Evolutionary conservation across 2,888 invertebrate genomes (phyloP).

Genomic region (Schizaphis graminum): DNA sequence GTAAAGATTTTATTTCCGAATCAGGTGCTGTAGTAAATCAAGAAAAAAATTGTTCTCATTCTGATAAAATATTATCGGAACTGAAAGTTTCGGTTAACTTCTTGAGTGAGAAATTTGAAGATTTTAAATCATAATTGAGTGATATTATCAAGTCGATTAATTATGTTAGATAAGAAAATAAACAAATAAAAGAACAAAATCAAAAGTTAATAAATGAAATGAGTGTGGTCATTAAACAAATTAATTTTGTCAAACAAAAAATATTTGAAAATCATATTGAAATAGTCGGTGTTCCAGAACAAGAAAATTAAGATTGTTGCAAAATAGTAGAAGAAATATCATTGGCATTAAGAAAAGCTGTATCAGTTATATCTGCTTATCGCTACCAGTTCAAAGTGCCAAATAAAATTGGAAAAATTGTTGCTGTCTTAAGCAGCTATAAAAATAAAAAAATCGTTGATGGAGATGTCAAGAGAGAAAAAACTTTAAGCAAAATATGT

Average conservation of each 20-base stretch:
- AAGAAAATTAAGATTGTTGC: neutral
- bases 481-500: neutral
- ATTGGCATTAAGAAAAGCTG: neutral
- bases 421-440: neutral
- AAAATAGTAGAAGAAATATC: neutral
- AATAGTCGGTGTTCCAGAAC: neutral
- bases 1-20: neutral
- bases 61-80: neutral
- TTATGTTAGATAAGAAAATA: neutral
- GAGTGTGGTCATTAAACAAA: neutral
- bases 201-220: neutral
- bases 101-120: neutral
- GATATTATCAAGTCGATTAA: neutral
- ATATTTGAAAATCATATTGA: conserved; percentile 21
- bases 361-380: neutral
- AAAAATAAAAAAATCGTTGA: conserved; percentile 17
- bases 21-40: neutral
- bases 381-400: neutral
- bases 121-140: neutral
- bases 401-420: neutral
- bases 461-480: conserved; percentile 13
- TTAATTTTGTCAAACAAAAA: conserved; percentile 1
- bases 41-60: neutral
- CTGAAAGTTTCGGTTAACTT: conserved; percentile 9
- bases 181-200: conserved; percentile 11